A percentile compares a stretch with the other conserved stretches of the same genome.
Conservation (phyloP, 2,797 vertebrate species). For the Diceros bicornis region DNA sequence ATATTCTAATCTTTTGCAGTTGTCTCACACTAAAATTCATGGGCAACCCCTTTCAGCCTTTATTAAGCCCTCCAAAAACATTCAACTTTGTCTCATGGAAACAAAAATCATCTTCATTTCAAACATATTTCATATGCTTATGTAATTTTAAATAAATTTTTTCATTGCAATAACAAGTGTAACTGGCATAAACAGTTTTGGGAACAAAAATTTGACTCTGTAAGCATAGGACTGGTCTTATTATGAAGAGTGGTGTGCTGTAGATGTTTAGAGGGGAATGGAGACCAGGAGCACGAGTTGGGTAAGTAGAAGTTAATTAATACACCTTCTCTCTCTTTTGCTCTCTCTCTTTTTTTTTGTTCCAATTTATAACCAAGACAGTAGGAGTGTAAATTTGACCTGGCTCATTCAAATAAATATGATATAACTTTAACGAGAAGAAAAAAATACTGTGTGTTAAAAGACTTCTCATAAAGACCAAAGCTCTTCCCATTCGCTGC, state of each 20-base stretch:
- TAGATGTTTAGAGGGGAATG: not conserved
- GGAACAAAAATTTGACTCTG: not conserved
- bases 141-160: not conserved
- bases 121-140: not conserved
- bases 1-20: not conserved
- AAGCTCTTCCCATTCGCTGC: not conserved
- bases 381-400: not conserved
- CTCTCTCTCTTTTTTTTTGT: not conserved
- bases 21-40: not conserved
- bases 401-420: not conserved
- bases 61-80: not conserved
- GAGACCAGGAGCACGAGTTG: not conserved
- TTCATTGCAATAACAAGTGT: not conserved
- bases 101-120: not conserved
- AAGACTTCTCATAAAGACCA: not conserved
- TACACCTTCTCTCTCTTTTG: not conserved
- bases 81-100: not conserved
- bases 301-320: not conserved
- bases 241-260: rapidly evolving
- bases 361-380: not conserved
- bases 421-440: not conserved
- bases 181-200: not conserved
- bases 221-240: not conserved
- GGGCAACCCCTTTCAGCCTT: not conserved
- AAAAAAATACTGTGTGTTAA: not conserved